A percentile compares a stretch with the other conserved stretches of the same genome.
These are phyloP conservation scores for Mycogona germanica DNA, from an alignment of 2,888 invertebrate genomes.

Conservation along the genomic window DNA sequence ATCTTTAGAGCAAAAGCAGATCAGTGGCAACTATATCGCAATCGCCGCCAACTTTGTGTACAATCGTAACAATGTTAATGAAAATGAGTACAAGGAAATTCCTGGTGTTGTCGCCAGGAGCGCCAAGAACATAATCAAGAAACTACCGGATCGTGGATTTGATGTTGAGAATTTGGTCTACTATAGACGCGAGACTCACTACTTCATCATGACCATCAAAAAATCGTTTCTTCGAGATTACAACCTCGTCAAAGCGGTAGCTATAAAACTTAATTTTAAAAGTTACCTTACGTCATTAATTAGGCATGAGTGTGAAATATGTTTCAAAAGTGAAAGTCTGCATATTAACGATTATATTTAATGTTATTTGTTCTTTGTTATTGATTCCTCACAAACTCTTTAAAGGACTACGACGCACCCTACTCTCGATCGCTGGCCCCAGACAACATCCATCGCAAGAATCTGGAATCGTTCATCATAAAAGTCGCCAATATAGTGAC, in stretches of 20 bases:
- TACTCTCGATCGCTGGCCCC: conserved; percentile 36
- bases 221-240: conserved; percentile 39
- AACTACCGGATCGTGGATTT: conserved; percentile 39
- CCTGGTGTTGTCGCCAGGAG: conserved; percentile 46
- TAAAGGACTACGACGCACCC: conserved; percentile 39
- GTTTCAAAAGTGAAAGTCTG: not conserved
- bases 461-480: conserved; percentile 37
- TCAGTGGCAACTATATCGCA: no score
- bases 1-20: no score
- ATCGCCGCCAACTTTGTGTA: conserved; percentile 47
- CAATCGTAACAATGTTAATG: conserved; percentile 36
- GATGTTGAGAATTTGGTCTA: conserved; percentile 47
- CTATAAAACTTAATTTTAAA: conserved; percentile 11
- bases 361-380: no score
- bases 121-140: conserved; percentile 43
- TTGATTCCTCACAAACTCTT: no score
- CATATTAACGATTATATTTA: not conserved
- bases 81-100: conserved; percentile 41
- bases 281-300: not conserved
- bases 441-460: conserved; percentile 40
- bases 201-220: conserved; percentile 49
- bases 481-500: conserved; percentile 37
- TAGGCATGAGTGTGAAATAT: not conserved
- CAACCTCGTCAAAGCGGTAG: conserved; percentile 37
- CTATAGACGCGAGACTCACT: conserved; percentile 47